These are phyloP conservation scores for Archivesica marissinica DNA, from an alignment of 1,140 invertebrate species.

Conservation along the genomic window DNA sequence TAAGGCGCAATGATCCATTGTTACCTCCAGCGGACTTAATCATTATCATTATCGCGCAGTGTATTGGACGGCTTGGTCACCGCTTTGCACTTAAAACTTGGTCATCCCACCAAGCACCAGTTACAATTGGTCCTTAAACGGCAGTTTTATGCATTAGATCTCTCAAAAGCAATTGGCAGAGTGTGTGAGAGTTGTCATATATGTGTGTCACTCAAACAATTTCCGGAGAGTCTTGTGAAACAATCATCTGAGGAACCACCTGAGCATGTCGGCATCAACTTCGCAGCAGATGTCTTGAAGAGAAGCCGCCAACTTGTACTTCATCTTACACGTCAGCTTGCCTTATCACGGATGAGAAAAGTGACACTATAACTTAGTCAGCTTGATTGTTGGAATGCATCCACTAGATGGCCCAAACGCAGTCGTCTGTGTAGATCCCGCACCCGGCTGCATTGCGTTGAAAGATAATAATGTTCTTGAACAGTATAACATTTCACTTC, in stretches of 20 bases:
- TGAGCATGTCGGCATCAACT: conserved; percentile 22
- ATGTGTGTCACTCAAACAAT: conserved; percentile 54
- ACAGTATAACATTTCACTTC: conserved; percentile 1
- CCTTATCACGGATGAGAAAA: conserved; percentile 30
- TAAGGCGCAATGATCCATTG: conserved; percentile 35
- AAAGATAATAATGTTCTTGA: conserved; percentile 11
- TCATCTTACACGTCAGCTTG: conserved; percentile 39
- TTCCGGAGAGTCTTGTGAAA: conserved; percentile 15
- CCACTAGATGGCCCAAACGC: conserved; percentile 48
- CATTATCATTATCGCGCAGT: conserved; percentile 62
- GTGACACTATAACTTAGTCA: background rate
- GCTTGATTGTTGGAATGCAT: conserved; percentile 1
- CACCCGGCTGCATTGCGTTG: conserved; percentile 8
- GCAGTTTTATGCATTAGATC: conserved; percentile 66
- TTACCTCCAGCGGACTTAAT: conserved; percentile 52
- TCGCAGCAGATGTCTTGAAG: conserved; percentile 58
- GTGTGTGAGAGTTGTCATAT: conserved; percentile 47
- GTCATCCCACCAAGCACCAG: conserved; percentile 63
- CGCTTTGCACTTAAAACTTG: conserved; percentile 67
- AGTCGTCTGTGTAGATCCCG: conserved; percentile 43
- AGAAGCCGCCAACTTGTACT: conserved; percentile 43
- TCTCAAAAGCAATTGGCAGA: too few species aligned
- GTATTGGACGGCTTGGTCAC: conserved; percentile 65
- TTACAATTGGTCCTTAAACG: conserved; percentile 59
- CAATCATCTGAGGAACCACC: conserved; percentile 29